Percentiles rank a stretch among this genome's conserved stretches.
Evolutionary conservation across 2,113 vertebrate genomes (phyloP).

Genomic region (Dromas ardeola): DNA sequence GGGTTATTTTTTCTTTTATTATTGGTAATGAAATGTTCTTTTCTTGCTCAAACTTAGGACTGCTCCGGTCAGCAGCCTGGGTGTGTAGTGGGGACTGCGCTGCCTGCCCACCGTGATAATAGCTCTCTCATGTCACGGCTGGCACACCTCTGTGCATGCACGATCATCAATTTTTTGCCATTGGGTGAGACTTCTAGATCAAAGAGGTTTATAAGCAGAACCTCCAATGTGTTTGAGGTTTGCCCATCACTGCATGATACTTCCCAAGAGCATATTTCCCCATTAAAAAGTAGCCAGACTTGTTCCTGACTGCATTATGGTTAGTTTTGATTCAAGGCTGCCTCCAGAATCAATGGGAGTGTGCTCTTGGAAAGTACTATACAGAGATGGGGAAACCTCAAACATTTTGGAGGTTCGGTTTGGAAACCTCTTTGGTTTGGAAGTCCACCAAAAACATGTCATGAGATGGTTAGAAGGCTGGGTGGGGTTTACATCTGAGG

Average conservation of each 20-base stretch:
- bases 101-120: not conserved
- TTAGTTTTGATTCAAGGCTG: slow-evolving; percentile 54
- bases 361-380: slow-evolving; percentile 66
- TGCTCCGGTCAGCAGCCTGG: not conserved
- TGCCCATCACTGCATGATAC: slow-evolving; percentile 54
- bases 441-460: slow-evolving; percentile 67
- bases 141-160: not conserved
- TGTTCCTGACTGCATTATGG: slow-evolving; percentile 41
- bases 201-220: slow-evolving; percentile 39
- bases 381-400: slow-evolving; percentile 73
- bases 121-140: not conserved
- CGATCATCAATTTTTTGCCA: not conserved
- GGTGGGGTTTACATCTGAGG: slow-evolving; percentile 70
- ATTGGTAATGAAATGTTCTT: not conserved
- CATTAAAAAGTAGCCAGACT: slow-evolving; percentile 69
- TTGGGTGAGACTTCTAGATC: slow-evolving; percentile 33
- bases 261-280: slow-evolving; percentile 64
- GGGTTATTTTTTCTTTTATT: not conserved
- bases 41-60: not conserved
- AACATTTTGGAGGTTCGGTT: slow-evolving; percentile 67
- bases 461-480: slow-evolving; percentile 65
- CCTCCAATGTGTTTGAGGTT: slow-evolving; percentile 60
- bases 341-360: slow-evolving; percentile 67
- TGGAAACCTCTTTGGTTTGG: slow-evolving; percentile 74
- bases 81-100: not conserved